A percentile compares a stretch with the other conserved stretches of the same genome.
Evolutionary conservation across 2,113 vertebrate species (phyloP).

Genomic region (Leptobrachium leishanense): DNA sequence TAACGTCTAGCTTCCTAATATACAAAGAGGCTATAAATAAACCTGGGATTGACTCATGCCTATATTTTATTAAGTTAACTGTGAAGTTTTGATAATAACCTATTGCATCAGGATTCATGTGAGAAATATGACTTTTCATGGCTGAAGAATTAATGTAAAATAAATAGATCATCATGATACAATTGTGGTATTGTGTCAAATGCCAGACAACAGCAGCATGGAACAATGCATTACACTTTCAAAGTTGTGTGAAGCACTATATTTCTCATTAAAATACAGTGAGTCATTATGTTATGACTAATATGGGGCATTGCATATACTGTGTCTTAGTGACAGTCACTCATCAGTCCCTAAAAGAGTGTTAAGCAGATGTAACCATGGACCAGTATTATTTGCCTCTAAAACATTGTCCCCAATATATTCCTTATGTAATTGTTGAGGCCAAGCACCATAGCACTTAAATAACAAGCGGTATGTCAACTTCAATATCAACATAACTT

Average conservation of each 20-base stretch:
- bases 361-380: not conserved
- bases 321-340: not conserved
- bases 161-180: conserved; percentile 56
- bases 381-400: not conserved
- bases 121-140: conserved; percentile 49
- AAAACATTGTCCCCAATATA: not conserved
- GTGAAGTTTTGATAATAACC: conserved; percentile 53
- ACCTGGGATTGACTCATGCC: conserved; percentile 56
- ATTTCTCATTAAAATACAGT: conserved; percentile 54
- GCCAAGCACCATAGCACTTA: not conserved
- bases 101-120: conserved; percentile 6
- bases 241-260: conserved; percentile 11
- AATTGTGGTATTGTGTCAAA: conserved; percentile 53
- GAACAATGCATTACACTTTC: not conserved
- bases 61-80: conserved; percentile 63
- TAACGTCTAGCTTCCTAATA: conserved; percentile 69
- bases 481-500: not conserved
- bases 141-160: conserved; percentile 53
- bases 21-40: conserved; percentile 70
- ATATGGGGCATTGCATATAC: not conserved
- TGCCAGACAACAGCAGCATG: conserved; percentile 48
- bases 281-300: not conserved
- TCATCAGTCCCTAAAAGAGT: not conserved
- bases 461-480: not conserved
- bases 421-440: not conserved